Evolutionary conservation across 2,797 vertebrate species (phyloP).

Genomic region (Podargus strigoides): DNA sequence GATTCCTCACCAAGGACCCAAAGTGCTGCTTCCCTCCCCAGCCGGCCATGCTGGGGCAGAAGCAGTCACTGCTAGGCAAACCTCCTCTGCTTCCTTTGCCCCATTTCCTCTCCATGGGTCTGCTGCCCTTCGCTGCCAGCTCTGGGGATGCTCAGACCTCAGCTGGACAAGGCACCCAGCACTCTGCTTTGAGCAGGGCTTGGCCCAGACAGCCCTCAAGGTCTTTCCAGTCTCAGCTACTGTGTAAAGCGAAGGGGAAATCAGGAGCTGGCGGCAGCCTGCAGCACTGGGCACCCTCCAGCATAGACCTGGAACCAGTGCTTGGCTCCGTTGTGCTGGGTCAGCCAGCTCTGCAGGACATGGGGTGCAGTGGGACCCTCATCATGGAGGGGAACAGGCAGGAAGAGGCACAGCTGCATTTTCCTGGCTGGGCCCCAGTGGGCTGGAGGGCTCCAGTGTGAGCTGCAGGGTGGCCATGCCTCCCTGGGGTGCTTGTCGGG

Average conservation of each 20-base stretch:
- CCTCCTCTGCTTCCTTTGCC: background rate
- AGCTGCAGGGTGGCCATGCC: background rate
- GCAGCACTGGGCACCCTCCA: background rate
- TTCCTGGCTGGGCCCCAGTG: background rate
- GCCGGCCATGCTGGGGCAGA: background rate
- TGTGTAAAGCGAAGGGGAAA: background rate
- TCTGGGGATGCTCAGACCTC: background rate
- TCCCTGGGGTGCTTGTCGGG: background rate
- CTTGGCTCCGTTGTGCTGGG: fast-evolving
- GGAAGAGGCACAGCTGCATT: background rate
- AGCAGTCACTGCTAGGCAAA: background rate
- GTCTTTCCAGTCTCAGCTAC: background rate
- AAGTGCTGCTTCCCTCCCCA: background rate
- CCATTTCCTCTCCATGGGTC: background rate
- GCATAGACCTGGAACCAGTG: background rate
- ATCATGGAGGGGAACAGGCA: background rate
- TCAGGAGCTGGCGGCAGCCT: background rate
- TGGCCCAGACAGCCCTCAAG: background rate
- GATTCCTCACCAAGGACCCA: background rate
- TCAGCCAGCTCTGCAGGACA: background rate
- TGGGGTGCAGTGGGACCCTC: background rate
- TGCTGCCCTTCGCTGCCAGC: background rate
- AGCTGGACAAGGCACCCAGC: background rate
- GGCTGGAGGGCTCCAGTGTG: background rate
- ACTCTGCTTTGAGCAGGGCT: background rate